phyloP scores from a whole-genome alignment of 2,797 vertebrate species.

The Syndactyla subalaris region DNA sequence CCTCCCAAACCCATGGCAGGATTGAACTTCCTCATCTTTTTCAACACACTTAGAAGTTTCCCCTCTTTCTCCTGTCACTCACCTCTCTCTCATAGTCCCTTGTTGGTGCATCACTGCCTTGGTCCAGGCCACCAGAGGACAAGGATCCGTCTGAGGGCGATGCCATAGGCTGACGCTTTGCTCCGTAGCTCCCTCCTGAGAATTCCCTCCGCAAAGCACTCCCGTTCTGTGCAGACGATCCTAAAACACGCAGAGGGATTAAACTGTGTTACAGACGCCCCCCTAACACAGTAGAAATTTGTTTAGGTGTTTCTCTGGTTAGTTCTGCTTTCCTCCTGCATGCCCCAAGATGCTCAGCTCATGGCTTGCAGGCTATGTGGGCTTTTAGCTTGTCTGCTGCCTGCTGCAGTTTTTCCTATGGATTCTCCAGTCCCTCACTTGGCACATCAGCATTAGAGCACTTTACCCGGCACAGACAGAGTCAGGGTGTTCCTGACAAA shows the following conservation, averaged over 20 bases:
- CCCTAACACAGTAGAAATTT: background rate
- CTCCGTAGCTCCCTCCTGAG: constrained; percentile 89
- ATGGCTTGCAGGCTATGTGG: background rate
- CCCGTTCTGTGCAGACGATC: constrained; percentile 93
- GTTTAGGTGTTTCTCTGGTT: background rate
- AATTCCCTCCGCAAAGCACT: constrained; percentile 91
- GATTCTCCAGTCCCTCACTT: background rate
- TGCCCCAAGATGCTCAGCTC: background rate
- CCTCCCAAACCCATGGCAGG: background rate
- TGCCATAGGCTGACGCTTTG: constrained; percentile 92
- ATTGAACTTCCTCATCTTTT: background rate
- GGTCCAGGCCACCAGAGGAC: constrained; percentile 95
- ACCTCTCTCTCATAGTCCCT: constrained; percentile 97
- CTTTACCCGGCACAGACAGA: background rate
- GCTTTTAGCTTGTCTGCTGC: background rate
- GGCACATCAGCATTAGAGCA: background rate
- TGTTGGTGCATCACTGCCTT: constrained; percentile 86
- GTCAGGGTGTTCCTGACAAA: rapidly evolving
- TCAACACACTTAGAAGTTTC: background rate
- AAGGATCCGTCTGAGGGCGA: constrained; percentile 96
- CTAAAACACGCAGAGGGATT: constrained; percentile 57
- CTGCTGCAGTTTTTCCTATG: background rate
- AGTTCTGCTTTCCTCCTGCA: background rate
- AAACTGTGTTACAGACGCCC: background rate
- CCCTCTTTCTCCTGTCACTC: background rate